Evolutionary conservation across 1,140 invertebrate species (phyloP), one percentile per base, ranked within the genome.

Genomic region (Glossosoma conforme): DNA sequence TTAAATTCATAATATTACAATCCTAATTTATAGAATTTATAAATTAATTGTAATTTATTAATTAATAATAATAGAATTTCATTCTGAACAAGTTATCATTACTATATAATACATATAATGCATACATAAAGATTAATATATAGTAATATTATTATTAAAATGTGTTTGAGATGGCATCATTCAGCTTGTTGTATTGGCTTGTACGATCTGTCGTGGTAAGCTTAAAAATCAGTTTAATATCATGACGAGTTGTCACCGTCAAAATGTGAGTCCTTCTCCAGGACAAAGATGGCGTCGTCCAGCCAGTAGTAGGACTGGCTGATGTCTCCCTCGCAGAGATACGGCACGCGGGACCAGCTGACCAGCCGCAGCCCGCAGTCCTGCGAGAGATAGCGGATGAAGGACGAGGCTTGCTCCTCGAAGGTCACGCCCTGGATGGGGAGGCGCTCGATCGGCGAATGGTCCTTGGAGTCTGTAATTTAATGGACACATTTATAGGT

Each of bases 281-380:
- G 72, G 10, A 87, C 74, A 62, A 96, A 92, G 1, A 97, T 67
- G 11, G 84, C 86, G 73, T 97, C 93, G 60, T 89, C 80, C 6
- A 97, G 75, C 77, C 89, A 90, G 70, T 95, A 97, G 68, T 88
- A 96, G 0, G 90, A 84, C 64, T 93, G 88, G 15, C 85, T 77
- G n/a, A 96, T 72, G 68, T 97, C 92, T 0, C 94, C 93, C 71
- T 97, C 92, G 71, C 92, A 97, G 8, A 97, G 71, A 70, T 97
- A 97, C 2, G 93, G 93, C 14, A 95, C 72, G 62, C 87, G 78
- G 8, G 87, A 81, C 88, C 93, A 96, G 2, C 75, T 71, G 1
- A 82, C 67, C 5, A 96, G 74, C 50, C 81, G 72, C 62, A 91
- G 87, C 1, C 87, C 87, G 41, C 77, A 65, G 1, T 86, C 85